Evolutionary conservation across 2,888 invertebrate genomes (phyloP), one percentile per base, ranked within the genome.

Genomic region (Osedax fenrisi): DNA sequence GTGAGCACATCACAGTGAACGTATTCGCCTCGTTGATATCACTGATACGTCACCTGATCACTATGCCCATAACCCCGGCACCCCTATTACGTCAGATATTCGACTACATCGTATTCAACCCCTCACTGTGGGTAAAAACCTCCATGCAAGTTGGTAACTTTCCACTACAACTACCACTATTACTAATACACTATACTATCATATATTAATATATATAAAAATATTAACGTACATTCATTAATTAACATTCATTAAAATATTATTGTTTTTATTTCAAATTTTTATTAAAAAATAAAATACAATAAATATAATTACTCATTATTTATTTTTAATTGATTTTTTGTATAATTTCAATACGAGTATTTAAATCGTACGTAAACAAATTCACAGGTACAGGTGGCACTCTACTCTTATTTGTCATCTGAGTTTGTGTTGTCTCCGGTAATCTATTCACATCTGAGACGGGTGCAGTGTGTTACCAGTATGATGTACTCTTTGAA

Each of bases 101-200:
- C 88, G 98, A 99, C 87, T 95, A 97, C 88, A 91, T 98, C 76
- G 89, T 99, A 79, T 98, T 99, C 89, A 98, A 98, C 88, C 97
- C 98, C 5, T 93, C 94, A 27, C 88, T 99, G 77, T 99, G 98
- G 98, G 96, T 98, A 82, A 93, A 97, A 86, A 94, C 97, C 13
- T 92, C 94, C 72, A 92, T 96, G 27, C 90, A 92, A 78, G 97
- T 97, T 56, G n/a, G 77, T 77, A 22, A 72, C 62, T 21, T 13
- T 64, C n/a, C 56, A 17, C n/a, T 17, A 56, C 64, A 62, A 0
- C 22, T 21, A 22, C 64, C n/a, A n/a, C n/a, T n/a, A n/a, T n/a
- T n/a, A n/a, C n/a, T n/a, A n/a, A n/a, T n/a, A n/a, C n/a, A n/a
- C n/a, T n/a, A n/a, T n/a, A n/a, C n/a, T n/a, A n/a, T n/a, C n/a